These are phyloP conservation scores for Helicoverpa armigera DNA, from an alignment of 1,140 invertebrate species.

Conservation along the genomic window DNA sequence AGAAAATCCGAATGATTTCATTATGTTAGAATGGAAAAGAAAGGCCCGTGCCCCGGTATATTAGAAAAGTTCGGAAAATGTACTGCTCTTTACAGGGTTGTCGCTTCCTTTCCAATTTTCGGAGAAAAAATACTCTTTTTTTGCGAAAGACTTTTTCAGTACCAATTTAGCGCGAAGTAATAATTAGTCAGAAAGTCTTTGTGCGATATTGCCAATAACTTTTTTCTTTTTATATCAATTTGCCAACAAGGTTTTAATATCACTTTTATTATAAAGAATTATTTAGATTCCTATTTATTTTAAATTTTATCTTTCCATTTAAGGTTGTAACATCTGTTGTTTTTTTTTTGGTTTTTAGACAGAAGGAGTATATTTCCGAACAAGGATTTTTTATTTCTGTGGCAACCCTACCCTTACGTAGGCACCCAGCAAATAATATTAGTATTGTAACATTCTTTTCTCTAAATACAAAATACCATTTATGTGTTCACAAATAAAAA, in stretches of 20 bases:
- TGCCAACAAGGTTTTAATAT: neutral
- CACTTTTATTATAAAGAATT: too few relatives aligned
- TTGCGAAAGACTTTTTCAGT: too few relatives aligned
- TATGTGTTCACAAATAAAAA: conserved; percentile 1
- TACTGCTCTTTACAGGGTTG: conserved; percentile 21
- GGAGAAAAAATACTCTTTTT: neutral
- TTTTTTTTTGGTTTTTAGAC: too few relatives aligned
- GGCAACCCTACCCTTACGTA: neutral
- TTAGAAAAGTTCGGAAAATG: conserved; percentile 43
- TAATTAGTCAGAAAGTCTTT: conserved; percentile 10
- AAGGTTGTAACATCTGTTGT: too few relatives aligned
- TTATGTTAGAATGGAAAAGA: conserved; percentile 30
- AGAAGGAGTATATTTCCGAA: too few relatives aligned
- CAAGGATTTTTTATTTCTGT: neutral
- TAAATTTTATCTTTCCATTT: too few relatives aligned
- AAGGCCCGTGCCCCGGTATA: conserved; percentile 7
- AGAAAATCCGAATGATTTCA: conserved; percentile 37
- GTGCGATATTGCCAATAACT: neutral
- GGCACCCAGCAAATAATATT: conserved; percentile 12
- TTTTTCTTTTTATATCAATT: conserved; percentile 2
- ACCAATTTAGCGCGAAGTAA: neutral
- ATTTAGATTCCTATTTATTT: too few relatives aligned
- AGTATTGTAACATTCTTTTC: conserved; percentile 25
- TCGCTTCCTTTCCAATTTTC: conserved; percentile 5
- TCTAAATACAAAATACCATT: conserved; percentile 25